A percentile compares a stretch with the other conserved stretches of the same genome.
These are phyloP conservation scores for Cerceris ruficornis DNA, from an alignment of 2,888 invertebrate genomes.

Conservation along the genomic window DNA sequence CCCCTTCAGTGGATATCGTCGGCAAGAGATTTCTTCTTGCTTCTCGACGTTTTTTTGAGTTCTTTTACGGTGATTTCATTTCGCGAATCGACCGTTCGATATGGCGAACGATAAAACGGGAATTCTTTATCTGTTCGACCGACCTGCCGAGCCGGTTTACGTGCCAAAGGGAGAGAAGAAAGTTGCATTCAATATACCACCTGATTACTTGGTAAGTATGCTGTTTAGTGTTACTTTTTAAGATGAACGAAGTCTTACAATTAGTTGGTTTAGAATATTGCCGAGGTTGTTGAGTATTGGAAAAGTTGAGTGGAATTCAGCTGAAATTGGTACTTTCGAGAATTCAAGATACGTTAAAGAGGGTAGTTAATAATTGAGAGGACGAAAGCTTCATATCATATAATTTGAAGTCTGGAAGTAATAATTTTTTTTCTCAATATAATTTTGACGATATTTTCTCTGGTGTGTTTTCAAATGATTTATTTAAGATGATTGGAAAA, in stretches of 20 bases:
- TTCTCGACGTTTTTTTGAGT: not conserved
- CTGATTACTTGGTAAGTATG: constrained; percentile 85
- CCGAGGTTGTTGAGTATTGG: too few species aligned
- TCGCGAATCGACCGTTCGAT: constrained; percentile 1
- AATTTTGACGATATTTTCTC: too few species aligned
- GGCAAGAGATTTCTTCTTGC: not conserved
- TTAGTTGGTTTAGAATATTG: not conserved
- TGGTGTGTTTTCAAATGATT: too few species aligned
- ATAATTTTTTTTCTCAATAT: too few species aligned
- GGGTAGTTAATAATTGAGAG: too few species aligned
- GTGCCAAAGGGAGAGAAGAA: constrained; percentile 88
- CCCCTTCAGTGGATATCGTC: constrained; percentile 1
- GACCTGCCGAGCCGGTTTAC: constrained; percentile 90
- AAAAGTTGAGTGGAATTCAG: too few species aligned
- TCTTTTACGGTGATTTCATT: too few species aligned
- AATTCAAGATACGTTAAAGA: too few species aligned
- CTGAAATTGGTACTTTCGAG: too few species aligned
- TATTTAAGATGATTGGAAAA: too few species aligned
- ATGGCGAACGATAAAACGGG: constrained; percentile 49
- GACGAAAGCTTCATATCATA: too few species aligned
- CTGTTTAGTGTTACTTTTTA: not conserved
- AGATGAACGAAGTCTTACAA: not conserved
- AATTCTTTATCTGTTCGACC: constrained; percentile 85
- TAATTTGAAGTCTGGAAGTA: too few species aligned
- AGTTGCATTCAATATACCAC: constrained; percentile 85